Evolutionary conservation across 2,888 invertebrate genomes (phyloP), one percentile per base, ranked within the genome.

Genomic region (Lomographa bimaculata): DNA sequence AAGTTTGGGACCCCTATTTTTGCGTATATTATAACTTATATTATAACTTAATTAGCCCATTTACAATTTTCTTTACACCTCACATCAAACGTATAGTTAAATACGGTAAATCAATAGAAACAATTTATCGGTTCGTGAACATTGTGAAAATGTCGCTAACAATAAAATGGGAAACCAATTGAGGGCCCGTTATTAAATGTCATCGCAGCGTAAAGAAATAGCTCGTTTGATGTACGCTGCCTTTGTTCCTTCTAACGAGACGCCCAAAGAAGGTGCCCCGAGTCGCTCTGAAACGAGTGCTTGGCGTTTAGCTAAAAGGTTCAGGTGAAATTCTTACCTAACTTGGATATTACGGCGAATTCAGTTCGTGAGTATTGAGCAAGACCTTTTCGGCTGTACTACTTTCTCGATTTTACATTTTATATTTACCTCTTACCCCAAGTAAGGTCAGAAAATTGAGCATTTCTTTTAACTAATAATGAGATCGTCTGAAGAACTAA

Each of bases 171-270:
- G 62, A 64, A 68, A 68, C 64, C 69, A 68, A 69, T 72, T 69
- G 60, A 46, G 57, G 53, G 56, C 60, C 67, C 64, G 65, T 70
- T 74, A 73, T 69, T 71, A 71, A 70, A 74, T 72, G 75, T 73
- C 75, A 68, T 60, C 50, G 62, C 66, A 63, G 71, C 61, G 57
- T 66, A 75, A 74, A 75, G 71, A 71, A 79, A 72, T 64, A 60
- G 54, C 57, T 62, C 71, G 71, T 80, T 80, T 82, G 79, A 80
- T 77, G 78, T 79, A 61, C 60, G 60, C 59, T 57, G 62, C 64
- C 76, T 79, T 82, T 82, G 78, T 80, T 75, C 70, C 64, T 61
- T 62, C 53, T 81, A 80, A 81, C 79, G 79, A 80, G 77, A 69
- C 63, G 64, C 59, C 59, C 57, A 65, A 70, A 71, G 64, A 67